Evolutionary conservation across 2,113 vertebrate species (phyloP).

Genomic region (Serilophus lunatus): DNA sequence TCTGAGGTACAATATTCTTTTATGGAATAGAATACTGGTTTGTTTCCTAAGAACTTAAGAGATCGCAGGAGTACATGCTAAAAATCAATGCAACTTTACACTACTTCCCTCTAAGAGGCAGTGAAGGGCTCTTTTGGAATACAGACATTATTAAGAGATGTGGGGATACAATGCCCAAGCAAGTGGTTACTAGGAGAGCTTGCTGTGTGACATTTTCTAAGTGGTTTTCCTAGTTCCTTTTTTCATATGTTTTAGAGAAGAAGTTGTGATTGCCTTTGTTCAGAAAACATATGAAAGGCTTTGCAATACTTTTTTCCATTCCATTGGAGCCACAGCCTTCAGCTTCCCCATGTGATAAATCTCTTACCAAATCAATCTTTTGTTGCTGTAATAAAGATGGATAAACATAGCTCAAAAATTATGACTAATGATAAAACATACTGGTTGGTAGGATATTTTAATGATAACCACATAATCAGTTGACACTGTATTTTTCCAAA

Average conservation of each 20-base stretch:
- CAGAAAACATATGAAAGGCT: neutral
- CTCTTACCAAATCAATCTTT: neutral
- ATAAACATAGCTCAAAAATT: neutral
- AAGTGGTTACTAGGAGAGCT: neutral
- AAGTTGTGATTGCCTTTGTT: neutral
- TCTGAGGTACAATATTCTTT: neutral
- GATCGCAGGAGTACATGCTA: neutral
- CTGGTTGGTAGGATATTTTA: neutral
- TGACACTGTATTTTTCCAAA: neutral
- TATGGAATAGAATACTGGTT: neutral
- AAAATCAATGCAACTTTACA: neutral
- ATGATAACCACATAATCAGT: neutral
- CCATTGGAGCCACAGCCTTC: neutral
- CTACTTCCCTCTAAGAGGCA: neutral
- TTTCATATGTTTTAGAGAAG: neutral
- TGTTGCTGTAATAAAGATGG: neutral
- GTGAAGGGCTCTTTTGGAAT: neutral
- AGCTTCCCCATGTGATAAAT: neutral
- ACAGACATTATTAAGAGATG: neutral
- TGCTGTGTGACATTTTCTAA: neutral
- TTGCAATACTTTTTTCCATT: neutral
- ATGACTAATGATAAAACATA: neutral
- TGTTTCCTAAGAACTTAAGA: neutral
- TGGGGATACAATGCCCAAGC: neutral
- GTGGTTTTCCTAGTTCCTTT: neutral